These are phyloP conservation scores for Schizaphis graminum DNA, from an alignment of 2,888 invertebrate species.

Conservation along the genomic window DNA sequence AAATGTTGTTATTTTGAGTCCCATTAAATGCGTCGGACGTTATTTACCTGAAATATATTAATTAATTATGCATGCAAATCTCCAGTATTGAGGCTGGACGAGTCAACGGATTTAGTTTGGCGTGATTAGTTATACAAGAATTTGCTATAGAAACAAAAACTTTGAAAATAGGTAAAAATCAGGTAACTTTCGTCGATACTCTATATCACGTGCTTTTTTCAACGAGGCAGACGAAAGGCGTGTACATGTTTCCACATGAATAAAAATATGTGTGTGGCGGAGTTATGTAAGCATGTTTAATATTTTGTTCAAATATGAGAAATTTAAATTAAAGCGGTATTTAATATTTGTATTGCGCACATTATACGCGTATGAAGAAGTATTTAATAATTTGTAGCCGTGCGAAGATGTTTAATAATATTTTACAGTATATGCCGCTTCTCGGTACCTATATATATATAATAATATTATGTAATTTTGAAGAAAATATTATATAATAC, in stretches of 20 bases:
- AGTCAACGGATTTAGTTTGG: not conserved
- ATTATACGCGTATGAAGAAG: too few relatives aligned
- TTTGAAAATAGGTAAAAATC: not conserved
- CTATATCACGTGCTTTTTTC: not conserved
- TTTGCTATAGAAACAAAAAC: not conserved
- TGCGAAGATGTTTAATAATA: too few relatives aligned
- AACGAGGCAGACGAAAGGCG: not conserved
- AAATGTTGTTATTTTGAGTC: not conserved
- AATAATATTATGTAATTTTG: not conserved
- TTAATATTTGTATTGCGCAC: not conserved
- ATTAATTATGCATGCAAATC: not conserved
- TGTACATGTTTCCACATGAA: not conserved
- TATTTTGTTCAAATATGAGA: not conserved
- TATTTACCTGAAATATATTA: slow-evolving; percentile 5
- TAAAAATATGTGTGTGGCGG: not conserved
- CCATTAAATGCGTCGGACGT: not conserved
- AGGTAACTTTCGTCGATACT: not conserved
- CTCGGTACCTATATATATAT: not conserved
- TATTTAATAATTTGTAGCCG: too few relatives aligned
- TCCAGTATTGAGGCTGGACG: not conserved
- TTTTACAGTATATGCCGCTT: not conserved
- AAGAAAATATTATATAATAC: not conserved
- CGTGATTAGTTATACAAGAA: not conserved
- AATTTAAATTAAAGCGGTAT: not conserved
- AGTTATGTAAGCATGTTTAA: not conserved